These are phyloP conservation scores for Auanema freiburgensis DNA, from an alignment of 2,888 invertebrate genomes.

Conservation along the genomic window DNA sequence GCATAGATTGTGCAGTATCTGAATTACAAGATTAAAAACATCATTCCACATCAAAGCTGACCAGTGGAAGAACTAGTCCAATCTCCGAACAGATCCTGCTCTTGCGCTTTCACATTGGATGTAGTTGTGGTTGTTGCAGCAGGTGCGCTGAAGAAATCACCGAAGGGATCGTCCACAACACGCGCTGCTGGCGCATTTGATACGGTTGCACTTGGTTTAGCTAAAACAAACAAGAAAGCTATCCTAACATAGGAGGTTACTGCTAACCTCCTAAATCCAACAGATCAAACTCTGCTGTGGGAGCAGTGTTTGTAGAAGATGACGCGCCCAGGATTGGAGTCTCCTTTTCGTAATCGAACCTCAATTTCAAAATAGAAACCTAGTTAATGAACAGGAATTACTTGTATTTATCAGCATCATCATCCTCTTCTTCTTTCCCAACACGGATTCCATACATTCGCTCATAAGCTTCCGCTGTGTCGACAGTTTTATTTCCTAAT, in stretches of 20 bases:
- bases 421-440: slow-evolving; percentile 26
- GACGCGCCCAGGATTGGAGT: slow-evolving; percentile 19
- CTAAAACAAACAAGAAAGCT: neutral
- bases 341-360: slow-evolving; percentile 43
- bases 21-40: too few species aligned
- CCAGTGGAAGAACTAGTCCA: neutral
- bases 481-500: neutral
- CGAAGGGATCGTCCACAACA: slow-evolving; percentile 20
- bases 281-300: slow-evolving; percentile 15
- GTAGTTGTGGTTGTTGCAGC: slow-evolving; percentile 7
- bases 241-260: neutral
- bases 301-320: slow-evolving; percentile 6
- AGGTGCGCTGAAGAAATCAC: slow-evolving; percentile 17
- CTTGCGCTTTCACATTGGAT: neutral
- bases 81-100: slow-evolving; percentile 15
- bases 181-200: slow-evolving; percentile 6
- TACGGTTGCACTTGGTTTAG: slow-evolving; percentile 20
- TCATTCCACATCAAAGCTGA: too few species aligned
- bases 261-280: slow-evolving; percentile 20
- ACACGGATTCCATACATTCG: slow-evolving; percentile 38
- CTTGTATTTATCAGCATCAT: slow-evolving; percentile 38
- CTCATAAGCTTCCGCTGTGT: slow-evolving; percentile 33
- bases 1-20: slow-evolving; percentile 22
- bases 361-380: neutral
- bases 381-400: neutral